Base-by-base conservation (phyloP, 2,113 vertebrate genomes). In the Erythrolamprus reginae region DNA sequence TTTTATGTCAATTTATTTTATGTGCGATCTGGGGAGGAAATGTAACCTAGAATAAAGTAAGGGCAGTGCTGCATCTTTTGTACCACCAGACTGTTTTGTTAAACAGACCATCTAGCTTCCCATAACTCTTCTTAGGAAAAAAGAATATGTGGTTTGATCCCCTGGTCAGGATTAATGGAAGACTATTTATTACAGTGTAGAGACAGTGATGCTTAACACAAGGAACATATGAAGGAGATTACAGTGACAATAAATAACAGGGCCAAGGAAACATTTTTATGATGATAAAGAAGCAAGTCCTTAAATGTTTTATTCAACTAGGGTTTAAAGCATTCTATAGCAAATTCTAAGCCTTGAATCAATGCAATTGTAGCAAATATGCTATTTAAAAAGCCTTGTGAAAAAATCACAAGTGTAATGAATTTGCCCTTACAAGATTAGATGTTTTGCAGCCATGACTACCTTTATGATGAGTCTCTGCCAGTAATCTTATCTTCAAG, bases 281-380 rank as follows among this genome's bases (percentile, higher is more conserved):
- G 89, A 93, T 92, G 93, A 90, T 93, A 94, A 95, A 93, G 0
- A 0, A 90, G 93, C 94, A 93, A 91, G 87, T 61, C n/a, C 91
- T 93, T 86, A 91, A 94, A 95, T 91, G 90, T 38, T 93, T 94
- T 91, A 15, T 92, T 55, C 94, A 51, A 92, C 0, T 3, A 13
- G 58, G 19, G 53, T 94, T 92, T 92, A 88, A 95, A 94, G 82
- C 45, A 65, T 86, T 56, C 89, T 84, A 91, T 0, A 91, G 89
- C 50, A 92, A 91, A 91, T 70, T 1, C 0, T 88, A 90, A 86
- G 84, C 91, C 82, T 92, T 92, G 65, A 56, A 90, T 56, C 85
- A 47, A 0, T 50, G 21, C 1, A 88, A 65, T 87, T 91, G 42
- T 86, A 24, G 84, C 88, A 88, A 86, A 50, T 89, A 87, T 90